A percentile compares a stretch with the other conserved stretches of the same genome.
Conservation (phyloP, 2,797 vertebrate genomes). For the Etheostoma perlongum region DNA sequence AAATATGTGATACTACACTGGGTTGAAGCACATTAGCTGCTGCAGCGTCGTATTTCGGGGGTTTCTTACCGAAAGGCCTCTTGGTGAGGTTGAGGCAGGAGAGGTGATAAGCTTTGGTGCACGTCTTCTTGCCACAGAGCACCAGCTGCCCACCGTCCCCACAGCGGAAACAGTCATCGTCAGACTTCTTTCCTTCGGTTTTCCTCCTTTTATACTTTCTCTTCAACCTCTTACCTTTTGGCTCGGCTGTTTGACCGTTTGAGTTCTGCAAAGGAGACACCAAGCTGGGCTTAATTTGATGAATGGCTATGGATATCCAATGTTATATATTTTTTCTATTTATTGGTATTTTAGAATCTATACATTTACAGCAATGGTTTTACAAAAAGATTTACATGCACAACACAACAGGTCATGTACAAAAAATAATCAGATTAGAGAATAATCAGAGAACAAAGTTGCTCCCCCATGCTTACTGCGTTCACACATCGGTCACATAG, state of each 20-base stretch:
- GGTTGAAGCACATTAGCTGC: not conserved
- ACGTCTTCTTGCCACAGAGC: slow-evolving; percentile 93
- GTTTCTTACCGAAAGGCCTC: slow-evolving; percentile 92
- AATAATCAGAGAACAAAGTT: too few species aligned
- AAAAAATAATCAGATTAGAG: too few species aligned
- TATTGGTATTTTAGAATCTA: too few species aligned
- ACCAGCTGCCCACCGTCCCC: slow-evolving; percentile 96
- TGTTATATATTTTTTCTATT: not conserved
- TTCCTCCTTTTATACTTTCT: slow-evolving; percentile 87
- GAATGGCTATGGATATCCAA: not conserved
- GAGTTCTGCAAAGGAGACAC: slow-evolving; percentile 61
- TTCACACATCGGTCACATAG: too few species aligned
- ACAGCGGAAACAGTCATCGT: slow-evolving; percentile 98
- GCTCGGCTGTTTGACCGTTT: slow-evolving; percentile 85
- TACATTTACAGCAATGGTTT: too few species aligned
- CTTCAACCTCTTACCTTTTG: slow-evolving; percentile 92
- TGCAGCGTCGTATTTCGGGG: accelerated
- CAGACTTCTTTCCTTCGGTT: slow-evolving; percentile 90
- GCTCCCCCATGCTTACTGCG: too few species aligned
- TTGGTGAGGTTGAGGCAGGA: slow-evolving; percentile 94
- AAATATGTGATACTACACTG: not conserved
- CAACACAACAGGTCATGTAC: too few species aligned
- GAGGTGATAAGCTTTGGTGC: slow-evolving; percentile 98
- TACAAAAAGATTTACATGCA: too few species aligned
- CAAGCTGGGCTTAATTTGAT: not conserved